Evolutionary conservation across 92 coral and sea anemone genomes (phyloP), one percentile per base, ranked within the genome.

Genomic region (Isaurus tuberculatus): DNA sequence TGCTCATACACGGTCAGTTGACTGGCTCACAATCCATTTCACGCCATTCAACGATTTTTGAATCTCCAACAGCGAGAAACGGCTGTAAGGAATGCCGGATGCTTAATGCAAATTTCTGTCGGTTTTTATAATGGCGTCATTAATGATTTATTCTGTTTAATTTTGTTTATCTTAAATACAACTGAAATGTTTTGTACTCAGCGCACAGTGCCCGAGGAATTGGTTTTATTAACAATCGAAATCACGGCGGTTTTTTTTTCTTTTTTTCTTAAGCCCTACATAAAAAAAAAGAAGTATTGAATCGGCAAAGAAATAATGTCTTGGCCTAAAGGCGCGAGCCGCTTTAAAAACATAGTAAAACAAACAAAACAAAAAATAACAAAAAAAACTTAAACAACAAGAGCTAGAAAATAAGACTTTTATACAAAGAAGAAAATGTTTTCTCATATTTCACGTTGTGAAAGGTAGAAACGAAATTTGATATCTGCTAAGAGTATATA

Each of bases 91-190:
- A 75, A 75, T 22, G 32, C n/a, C n/a, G 22, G 20, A 40, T 20
- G 51, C 34, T 34, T 58, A 75, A 77, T 77, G 82, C 82, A 77
- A 77, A 77, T 77, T 77, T 77, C 60, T 77, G n/a, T 58, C 70
- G 64, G 82, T 58, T 77, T 77, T 77, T 67, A 77, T 77, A 77
- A 77, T 77, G 33, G 82, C 70, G 49, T 77, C 82, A 77, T 77
- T 77, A 77, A 77, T 77, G 82, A 77, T 77, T 77, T 77, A 77
- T 77, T 32, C 58, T 77, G 82, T 77, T 77, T 77, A 58, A 55
- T 57, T 77, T 43, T 77, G 82, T 77, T 77, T 77, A 57, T 77
- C 82, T 57, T 57, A 77, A 57, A 9, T 40, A n/a, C n/a, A n/a
- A n/a, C n/a, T n/a, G n/a, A 13, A 40, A 77, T 77, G 33, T 60